Evolutionary conservation across 1,140 invertebrate genomes (phyloP), one percentile per base, ranked within the genome.

Genomic region (Rhopalosiphum padi): DNA sequence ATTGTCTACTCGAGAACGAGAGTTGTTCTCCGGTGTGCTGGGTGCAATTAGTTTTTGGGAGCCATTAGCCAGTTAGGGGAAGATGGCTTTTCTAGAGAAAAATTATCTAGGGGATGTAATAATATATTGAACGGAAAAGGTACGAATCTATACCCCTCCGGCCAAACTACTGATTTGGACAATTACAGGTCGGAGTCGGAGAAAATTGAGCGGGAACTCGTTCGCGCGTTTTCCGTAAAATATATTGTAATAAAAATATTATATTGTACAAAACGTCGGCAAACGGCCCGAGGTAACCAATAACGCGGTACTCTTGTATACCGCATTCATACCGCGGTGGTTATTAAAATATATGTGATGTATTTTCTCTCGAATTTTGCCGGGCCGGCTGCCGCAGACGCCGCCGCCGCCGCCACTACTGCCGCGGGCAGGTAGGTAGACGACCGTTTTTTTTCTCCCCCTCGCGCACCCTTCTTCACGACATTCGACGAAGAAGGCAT

Each of bases 401-500:
- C 60, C 60, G 25, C 23, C 53, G 55, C 11, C 55, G 55, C 30
- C 60, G 60, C 60, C 60, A 77, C n/a, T 77, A 35, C 60, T 15
- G 60, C 60, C 60, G 15, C 60, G 60, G 60, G 60, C 60, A 77
- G 60, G 60, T 77, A 77, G 60, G 60, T 77, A 77, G 60, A 77
- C 60, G 60, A n/a, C 60, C 60, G 60, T 77, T 77, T 77, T 77
- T 77, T 77, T n/a, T 77, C 60, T 77, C 60, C 60, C 60, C 60
- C 60, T 77, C 60, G 60, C 60, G 60, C 60, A 77, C 60, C 60
- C 60, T 77, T 77, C 60, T 77, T 77, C 30, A 6, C 60, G 60
- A 68, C 60, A 68, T 68, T 68, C 60, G 60, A 18, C 60, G n/a
- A 77, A 77, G 60, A 77, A 77, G 60, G 60, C 60, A 77, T 77